Base-by-base conservation (phyloP, 2,888 invertebrate species). In the Argyresthia goedartella region DNA sequence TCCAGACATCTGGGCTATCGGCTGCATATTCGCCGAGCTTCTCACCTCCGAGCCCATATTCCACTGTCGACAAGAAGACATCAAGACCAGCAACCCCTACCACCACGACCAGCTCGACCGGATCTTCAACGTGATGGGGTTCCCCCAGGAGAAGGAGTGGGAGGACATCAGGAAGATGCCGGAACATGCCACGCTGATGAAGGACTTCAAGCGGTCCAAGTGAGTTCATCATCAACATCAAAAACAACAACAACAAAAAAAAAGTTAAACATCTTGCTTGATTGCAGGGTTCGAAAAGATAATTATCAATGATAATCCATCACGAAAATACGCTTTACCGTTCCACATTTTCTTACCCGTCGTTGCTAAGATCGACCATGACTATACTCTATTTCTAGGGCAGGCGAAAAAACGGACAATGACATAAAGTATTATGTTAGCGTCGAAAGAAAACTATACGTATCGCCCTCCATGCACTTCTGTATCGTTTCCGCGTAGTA, bases 71-170 rank as follows among this genome's bases (percentile, higher is more conserved):
- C 99, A 99, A 85, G 99, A 99, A 84, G 99, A 99, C 71, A 99
- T 99, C 55, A 99, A 99, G 80, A 99, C 99, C 0, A 97, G 97
- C 68, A 99, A 98, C 87, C 99, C 99, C 0, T 99, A 99, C 76
- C 99, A 99, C 77, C 98, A 98, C 71, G 99, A 99, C 77, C 99
- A 99, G 73, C 81, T 99, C 52, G 98, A 99, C 79, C 90, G 98
- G 71, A 99, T 99, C 84, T 99, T 99, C 78, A 97, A 96, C 82
- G 98, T 99, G 0, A 99, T 99, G 99, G 99, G 99, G 14, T 99
- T 98, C 77, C 98, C 98, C 0, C 91, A 91, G 67, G 97, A 97
- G 69, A 98, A 98, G 78, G 98, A 98, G 69, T 99, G 98, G 98
- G 98, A 98, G 73, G 98, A 99, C 74, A 98, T 99, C 54, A 92